These are phyloP conservation scores for Salticus scenicus DNA, from an alignment of 2,888 invertebrate species.

Conservation along the genomic window DNA sequence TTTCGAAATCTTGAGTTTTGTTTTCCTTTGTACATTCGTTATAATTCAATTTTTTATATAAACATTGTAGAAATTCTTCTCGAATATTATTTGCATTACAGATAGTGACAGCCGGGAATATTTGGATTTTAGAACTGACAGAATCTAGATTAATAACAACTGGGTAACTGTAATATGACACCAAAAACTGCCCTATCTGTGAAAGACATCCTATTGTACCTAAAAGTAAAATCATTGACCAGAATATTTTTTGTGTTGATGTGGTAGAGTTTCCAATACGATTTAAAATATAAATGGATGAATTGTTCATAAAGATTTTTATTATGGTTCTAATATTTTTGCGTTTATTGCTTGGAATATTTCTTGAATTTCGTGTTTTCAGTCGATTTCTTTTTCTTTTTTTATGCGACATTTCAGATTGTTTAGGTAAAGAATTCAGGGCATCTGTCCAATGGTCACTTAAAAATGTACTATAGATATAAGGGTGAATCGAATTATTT, in stretches of 20 bases:
- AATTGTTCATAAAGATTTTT: neutral
- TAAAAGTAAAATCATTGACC: neutral
- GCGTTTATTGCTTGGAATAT: too few relatives aligned
- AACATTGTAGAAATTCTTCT: neutral
- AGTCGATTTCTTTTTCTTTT: too few relatives aligned
- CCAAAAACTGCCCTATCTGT: neutral
- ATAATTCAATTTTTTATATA: neutral
- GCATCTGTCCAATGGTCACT: too few relatives aligned
- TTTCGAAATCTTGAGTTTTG: neutral
- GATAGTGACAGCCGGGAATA: constrained; percentile 19
- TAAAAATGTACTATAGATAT: too few relatives aligned
- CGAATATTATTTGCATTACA: constrained; percentile 18
- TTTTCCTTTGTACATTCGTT: neutral
- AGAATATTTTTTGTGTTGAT: neutral
- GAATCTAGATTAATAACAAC: constrained; percentile 26
- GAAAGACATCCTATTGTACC: neutral
- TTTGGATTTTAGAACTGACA: neutral
- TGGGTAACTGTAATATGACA: neutral
- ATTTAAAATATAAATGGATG: constrained; percentile 10
- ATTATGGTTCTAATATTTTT: too few relatives aligned
- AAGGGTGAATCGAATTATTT: too few relatives aligned
- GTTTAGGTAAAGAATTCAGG: too few relatives aligned
- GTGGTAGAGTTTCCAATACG: constrained; percentile 13
- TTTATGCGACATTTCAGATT: too few relatives aligned
- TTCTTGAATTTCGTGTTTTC: too few relatives aligned